Conservation (phyloP, 2,888 invertebrate genomes). For the Pyrocoelia pectoralis region DNA sequence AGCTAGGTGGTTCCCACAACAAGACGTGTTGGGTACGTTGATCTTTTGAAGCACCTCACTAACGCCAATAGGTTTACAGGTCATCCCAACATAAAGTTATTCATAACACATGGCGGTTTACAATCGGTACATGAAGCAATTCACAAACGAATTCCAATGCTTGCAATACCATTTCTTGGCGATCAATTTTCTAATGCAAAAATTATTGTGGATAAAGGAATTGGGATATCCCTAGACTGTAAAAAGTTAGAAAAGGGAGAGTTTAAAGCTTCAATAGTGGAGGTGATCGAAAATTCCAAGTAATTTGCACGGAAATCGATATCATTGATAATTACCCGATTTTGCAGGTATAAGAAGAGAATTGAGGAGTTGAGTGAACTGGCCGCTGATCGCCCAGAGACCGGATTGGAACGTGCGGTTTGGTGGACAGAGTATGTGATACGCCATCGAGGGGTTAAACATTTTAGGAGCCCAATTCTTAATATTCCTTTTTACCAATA, state of each 20-base stretch:
- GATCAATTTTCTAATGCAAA: background rate
- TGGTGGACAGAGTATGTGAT: constrained; percentile 90
- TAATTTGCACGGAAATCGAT: no score
- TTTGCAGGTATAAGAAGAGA: constrained; percentile 45
- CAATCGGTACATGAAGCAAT: background rate
- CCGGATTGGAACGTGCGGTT: constrained; percentile 77
- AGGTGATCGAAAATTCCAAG: background rate
- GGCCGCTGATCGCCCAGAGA: constrained; percentile 72
- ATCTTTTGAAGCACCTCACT: background rate
- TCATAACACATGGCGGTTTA: background rate
- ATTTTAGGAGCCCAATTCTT: constrained; percentile 74
- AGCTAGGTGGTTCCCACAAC: background rate
- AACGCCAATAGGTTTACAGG: background rate
- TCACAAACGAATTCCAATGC: background rate
- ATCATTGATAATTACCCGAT: no score
- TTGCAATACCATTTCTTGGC: background rate
- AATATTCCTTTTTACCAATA: no score
- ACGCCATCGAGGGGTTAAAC: constrained; percentile 80
- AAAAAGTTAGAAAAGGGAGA: background rate
- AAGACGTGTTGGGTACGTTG: background rate
- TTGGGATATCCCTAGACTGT: background rate
- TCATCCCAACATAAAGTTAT: background rate
- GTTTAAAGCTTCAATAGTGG: background rate
- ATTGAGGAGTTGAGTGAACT: constrained; percentile 31
- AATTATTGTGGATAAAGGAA: background rate